A percentile compares a stretch with the other conserved stretches of the same genome.
Conservation (phyloP, 2,113 vertebrate species). For the Hemibagrus wyckioides region DNA sequence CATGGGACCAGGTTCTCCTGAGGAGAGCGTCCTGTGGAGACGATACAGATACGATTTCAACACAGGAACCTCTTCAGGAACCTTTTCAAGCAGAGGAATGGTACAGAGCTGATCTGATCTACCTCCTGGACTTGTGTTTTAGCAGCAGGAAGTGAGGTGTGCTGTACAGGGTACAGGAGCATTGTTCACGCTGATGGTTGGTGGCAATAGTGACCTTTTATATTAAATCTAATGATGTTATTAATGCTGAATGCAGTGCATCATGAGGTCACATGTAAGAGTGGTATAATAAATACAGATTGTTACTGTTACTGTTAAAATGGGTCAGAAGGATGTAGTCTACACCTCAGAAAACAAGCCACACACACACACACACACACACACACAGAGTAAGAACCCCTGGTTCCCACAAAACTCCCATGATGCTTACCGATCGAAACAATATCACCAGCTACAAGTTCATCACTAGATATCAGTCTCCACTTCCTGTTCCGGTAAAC, state of each 20-base stretch:
- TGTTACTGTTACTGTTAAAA: not conserved
- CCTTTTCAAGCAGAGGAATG: not conserved
- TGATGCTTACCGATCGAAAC: conserved; percentile 84
- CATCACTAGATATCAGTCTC: conserved; percentile 90
- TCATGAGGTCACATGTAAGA: not conserved
- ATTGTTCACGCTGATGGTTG: not conserved
- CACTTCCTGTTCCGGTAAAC: conserved; percentile 96
- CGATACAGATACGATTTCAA: not conserved
- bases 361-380: not conserved
- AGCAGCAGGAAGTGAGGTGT: not conserved
- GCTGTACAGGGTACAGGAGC: too few relatives aligned
- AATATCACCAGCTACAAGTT: conserved; percentile 90
- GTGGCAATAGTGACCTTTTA: not conserved
- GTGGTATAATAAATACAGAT: not conserved
- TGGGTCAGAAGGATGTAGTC: not conserved
- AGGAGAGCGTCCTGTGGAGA: conserved; percentile 83
- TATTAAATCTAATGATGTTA: not conserved
- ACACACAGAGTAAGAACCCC: not conserved
- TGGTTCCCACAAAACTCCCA: not conserved
- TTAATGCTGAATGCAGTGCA: not conserved
- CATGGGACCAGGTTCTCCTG: conserved; percentile 94
- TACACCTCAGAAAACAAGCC: not conserved
- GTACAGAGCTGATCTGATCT: not conserved
- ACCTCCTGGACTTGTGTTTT: not conserved
- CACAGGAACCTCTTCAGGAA: not conserved